phyloP scores from a whole-genome alignment of 2,888 invertebrate genomes.

The Poecilus cupreus region DNA sequence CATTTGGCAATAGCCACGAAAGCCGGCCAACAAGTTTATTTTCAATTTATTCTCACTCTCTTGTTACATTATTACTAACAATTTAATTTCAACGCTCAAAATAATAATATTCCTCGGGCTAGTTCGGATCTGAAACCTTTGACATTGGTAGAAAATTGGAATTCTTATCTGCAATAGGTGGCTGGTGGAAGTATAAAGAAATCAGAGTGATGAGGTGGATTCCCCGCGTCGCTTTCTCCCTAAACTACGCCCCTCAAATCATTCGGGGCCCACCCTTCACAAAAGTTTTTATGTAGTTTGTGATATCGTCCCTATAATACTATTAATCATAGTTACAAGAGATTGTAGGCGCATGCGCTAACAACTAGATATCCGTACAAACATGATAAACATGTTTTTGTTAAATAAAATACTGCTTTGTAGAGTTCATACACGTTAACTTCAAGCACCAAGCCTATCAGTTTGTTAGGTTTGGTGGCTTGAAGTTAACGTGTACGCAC shows the following conservation, averaged over 20 bases:
- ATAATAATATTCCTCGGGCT: neutral
- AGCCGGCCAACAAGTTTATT: too few species aligned
- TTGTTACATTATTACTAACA: neutral
- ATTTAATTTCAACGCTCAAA: neutral
- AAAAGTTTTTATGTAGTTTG: slow-evolving; percentile 43
- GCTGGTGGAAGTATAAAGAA: slow-evolving; percentile 5
- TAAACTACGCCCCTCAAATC: neutral
- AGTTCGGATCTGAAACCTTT: neutral
- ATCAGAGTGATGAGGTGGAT: neutral
- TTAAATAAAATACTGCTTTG: too few species aligned
- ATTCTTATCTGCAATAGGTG: slow-evolving; percentile 36
- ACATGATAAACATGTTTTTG: too few species aligned
- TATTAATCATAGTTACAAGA: slow-evolving; percentile 31
- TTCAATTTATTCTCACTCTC: too few species aligned
- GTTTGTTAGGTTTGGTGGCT: too few species aligned
- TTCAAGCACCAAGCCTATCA: too few species aligned
- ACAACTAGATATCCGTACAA: too few species aligned
- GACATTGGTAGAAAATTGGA: slow-evolving; percentile 42
- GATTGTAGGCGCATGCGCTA: too few species aligned
- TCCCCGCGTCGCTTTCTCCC: neutral
- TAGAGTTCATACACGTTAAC: too few species aligned
- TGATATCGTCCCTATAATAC: neutral
- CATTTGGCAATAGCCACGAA: too few species aligned
- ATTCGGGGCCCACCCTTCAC: neutral
- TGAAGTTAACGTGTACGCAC: too few species aligned